Evolutionary conservation across 2,113 vertebrate species (phyloP).

Genomic region (Rallus limicola): DNA sequence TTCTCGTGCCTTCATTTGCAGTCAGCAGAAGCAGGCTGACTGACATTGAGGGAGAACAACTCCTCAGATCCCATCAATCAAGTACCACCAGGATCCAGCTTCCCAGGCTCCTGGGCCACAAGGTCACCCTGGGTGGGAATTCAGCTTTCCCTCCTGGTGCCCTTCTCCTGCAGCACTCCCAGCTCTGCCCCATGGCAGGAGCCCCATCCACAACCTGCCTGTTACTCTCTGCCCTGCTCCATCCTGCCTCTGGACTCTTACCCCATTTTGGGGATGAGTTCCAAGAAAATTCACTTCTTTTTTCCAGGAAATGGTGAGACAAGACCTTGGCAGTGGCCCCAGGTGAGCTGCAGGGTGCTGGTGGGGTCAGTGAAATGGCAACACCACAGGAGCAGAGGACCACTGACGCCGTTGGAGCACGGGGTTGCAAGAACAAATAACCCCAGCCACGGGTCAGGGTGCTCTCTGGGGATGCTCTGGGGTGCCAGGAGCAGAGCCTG

Average conservation of each 20-base stretch:
- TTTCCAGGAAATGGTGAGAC: not conserved
- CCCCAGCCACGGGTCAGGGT: not conserved
- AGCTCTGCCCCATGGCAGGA: fast-evolving
- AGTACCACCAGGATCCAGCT: not conserved
- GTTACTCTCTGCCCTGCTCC: not conserved
- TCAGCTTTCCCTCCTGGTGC: not conserved
- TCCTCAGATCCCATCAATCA: conserved; percentile 31
- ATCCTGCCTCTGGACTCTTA: not conserved
- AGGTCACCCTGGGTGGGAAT: not conserved
- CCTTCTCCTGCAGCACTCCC: not conserved
- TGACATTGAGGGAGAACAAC: not conserved
- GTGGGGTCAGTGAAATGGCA: not conserved
- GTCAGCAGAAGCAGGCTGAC: not conserved
- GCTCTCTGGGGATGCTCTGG: not conserved
- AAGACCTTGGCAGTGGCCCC: not conserved
- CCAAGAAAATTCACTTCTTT: not conserved
- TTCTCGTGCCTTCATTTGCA: conserved; percentile 16
- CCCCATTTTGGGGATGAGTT: fast-evolving
- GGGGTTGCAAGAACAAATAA: not conserved
- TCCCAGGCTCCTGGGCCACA: not conserved
- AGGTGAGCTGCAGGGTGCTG: not conserved
- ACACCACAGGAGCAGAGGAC: not conserved
- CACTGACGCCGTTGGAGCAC: fast-evolving
- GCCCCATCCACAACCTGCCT: not conserved
- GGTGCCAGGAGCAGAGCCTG: not conserved